Evolutionary conservation across 2,797 vertebrate genomes (phyloP), one percentile per base, ranked within the genome.

Genomic region (Melanotaenia maccullochi): DNA sequence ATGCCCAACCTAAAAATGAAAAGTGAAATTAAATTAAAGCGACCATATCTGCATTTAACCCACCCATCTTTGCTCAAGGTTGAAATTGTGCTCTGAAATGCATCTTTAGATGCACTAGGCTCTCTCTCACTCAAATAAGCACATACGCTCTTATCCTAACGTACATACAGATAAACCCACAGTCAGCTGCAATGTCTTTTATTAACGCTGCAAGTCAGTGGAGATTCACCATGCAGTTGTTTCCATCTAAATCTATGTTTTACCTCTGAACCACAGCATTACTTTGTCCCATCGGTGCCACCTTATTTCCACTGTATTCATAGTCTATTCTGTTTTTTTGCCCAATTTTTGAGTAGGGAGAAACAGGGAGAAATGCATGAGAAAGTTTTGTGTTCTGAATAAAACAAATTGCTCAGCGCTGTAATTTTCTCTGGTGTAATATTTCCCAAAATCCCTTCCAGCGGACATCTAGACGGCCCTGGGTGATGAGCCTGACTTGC

Each of bases 401-500:
- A 76, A 87, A 90, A 69, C 44, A 79, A 87, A 90, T 78, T 42
- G 71, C 83, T 83, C 74, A 60, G 71, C 40, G 75, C 65, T 86
- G 72, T 78, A 76, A 76, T 86, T 89, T 89, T 78, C 80, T 74
- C 51, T 67, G 14, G 78, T 71, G 89, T 84, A 89, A 79, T 77
- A 78, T 76, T 88, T 88, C 68, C 74, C 25, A 78, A 90, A 84
- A 81, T 73, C 84, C 70, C 75, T 75, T 65, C 76, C 81, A 78
- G 80, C 62, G 55, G 58, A 61, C 75, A 68, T 70, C 66, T 58
- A 57, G 28, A 65, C 72, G 78, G 76, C 76, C 78, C 59, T 20
- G 54, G 60, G 77, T 87, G 86, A 88, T 77, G 77, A 85, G 71
- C 81, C 73, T 80, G 55, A 61, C 82, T 73, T 68, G 56, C 84